Evolutionary conservation across 2,797 vertebrate genomes (phyloP).

Genomic region (Phoebastria nigripes): DNA sequence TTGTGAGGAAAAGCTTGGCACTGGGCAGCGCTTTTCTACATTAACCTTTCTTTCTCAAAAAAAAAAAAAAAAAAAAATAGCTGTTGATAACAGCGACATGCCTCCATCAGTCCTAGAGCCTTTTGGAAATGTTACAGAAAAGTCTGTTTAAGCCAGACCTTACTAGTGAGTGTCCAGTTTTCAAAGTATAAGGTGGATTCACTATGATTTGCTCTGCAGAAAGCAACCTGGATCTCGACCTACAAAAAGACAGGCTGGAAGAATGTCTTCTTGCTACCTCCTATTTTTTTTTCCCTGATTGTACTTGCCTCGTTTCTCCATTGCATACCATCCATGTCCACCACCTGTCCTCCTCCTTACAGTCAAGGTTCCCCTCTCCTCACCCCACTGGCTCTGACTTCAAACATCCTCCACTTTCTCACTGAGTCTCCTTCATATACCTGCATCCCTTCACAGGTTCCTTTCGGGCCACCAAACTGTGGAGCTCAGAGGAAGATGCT

Average conservation of each 20-base stretch:
- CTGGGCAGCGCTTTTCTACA: not conserved
- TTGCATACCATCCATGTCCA: too few relatives aligned
- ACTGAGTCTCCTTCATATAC: fast-evolving
- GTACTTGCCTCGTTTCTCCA: not conserved
- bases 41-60: not conserved
- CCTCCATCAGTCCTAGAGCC: not conserved
- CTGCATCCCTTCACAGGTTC: not conserved
- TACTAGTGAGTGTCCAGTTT: not conserved
- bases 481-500: not conserved
- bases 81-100: not conserved
- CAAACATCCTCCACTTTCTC: not conserved
- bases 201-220: not conserved
- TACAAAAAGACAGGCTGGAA: not conserved
- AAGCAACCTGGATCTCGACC: not conserved
- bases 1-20: not conserved
- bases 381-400: not conserved
- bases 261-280: not conserved
- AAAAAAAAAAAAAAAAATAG: not conserved
- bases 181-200: not conserved
- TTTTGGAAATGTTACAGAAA: not conserved
- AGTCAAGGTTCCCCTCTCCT: not conserved
- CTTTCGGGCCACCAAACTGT: fast-evolving
- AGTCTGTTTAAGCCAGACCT: not conserved
- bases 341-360: not conserved
- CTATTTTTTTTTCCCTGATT: not conserved